These are phyloP conservation scores for Hystrix cristata DNA, from an alignment of 2,113 vertebrate species.

Conservation along the genomic window DNA sequence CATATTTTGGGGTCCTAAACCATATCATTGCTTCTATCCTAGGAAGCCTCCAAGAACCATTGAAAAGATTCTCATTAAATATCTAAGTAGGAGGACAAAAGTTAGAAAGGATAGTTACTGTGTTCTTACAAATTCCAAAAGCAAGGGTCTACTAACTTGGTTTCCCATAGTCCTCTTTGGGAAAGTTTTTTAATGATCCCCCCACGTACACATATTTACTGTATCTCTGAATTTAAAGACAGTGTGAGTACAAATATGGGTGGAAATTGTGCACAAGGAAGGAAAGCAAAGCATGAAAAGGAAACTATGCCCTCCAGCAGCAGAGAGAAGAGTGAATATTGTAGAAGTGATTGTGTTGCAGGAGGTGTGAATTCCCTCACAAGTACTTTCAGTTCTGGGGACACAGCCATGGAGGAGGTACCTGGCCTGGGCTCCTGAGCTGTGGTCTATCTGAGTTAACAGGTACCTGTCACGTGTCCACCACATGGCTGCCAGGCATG, in stretches of 20 bases:
- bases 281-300: neutral
- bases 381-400: neutral
- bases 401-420: rapidly evolving
- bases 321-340: no score
- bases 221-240: neutral
- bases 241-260: neutral
- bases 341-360: rapidly evolving
- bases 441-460: neutral
- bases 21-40: neutral
- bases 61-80: neutral
- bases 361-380: rapidly evolving
- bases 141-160: neutral
- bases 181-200: neutral
- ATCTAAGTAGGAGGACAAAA: neutral
- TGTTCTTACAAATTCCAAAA: neutral
- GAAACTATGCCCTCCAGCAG: rapidly evolving
- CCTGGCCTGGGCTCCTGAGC: neutral
- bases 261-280: neutral
- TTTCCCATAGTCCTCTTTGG: neutral
- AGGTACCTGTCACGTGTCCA: rapidly evolving
- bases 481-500: neutral
- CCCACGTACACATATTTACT: neutral
- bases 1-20: neutral
- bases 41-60: neutral
- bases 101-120: neutral